Evolutionary conservation across 2,797 vertebrate species (phyloP).

Genomic region (Protonibea diacanthus): DNA sequence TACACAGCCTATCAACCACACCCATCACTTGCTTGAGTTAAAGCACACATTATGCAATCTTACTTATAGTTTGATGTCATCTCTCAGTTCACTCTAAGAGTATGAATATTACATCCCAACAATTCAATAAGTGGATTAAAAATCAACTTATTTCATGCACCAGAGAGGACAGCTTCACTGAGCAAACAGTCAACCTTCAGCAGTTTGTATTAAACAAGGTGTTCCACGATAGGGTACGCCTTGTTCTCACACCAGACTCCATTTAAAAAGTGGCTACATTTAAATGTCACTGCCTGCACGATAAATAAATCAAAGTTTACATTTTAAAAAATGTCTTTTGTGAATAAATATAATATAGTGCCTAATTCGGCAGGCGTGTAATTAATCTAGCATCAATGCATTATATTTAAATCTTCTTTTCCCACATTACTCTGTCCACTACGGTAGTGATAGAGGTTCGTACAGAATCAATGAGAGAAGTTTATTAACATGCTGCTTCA

Average conservation of each 20-base stretch:
- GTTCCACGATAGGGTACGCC: background rate
- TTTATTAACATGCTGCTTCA: background rate
- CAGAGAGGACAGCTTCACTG: background rate
- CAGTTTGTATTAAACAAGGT: background rate
- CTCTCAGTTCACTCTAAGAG: background rate
- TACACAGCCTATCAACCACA: constrained; percentile 61
- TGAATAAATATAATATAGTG: background rate
- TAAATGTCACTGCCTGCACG: too few species aligned
- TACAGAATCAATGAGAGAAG: background rate
- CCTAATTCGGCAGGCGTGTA: background rate
- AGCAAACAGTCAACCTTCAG: background rate
- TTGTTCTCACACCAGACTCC: background rate
- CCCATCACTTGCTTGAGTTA: constrained; percentile 35
- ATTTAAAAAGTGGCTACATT: background rate
- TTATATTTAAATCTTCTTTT: background rate
- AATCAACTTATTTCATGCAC: background rate
- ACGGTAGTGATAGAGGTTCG: too few species aligned
- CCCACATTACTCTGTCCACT: background rate
- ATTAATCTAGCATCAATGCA: background rate
- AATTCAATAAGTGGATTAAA: background rate
- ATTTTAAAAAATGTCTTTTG: background rate
- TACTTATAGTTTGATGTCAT: background rate
- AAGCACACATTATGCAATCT: constrained; percentile 30
- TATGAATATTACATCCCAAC: background rate
- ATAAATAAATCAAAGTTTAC: background rate